Evolutionary conservation across 2,888 invertebrate species (phyloP).

Genomic region (Drosophila rellima): DNA sequence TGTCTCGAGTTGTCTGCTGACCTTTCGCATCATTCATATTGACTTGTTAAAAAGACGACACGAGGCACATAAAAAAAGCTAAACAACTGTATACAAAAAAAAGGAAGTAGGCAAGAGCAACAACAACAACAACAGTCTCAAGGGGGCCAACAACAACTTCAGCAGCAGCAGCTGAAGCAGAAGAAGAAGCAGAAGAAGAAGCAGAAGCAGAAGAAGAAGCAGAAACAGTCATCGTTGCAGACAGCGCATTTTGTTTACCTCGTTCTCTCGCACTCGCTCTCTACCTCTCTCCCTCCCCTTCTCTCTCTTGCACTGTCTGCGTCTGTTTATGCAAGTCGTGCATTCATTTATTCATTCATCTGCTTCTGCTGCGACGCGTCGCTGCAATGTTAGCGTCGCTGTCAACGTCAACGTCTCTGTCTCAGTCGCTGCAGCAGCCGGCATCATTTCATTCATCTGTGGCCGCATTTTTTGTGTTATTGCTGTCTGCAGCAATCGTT

Average conservation of each 20-base stretch:
- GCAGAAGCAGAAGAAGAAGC: slow-evolving; percentile 15
- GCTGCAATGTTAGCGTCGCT: slow-evolving; percentile 24
- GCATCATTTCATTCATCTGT: slow-evolving; percentile 72
- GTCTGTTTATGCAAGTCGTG: slow-evolving; percentile 62
- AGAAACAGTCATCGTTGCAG: slow-evolving; percentile 33
- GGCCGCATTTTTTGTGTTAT: slow-evolving; percentile 68
- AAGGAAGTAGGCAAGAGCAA: slow-evolving; percentile 50
- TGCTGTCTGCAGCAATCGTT: slow-evolving; percentile 51
- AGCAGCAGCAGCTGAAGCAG: slow-evolving; percentile 17
- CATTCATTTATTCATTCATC: slow-evolving; percentile 75
- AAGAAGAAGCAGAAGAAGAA: slow-evolving; percentile 16
- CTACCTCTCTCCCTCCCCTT: slow-evolving; percentile 1
- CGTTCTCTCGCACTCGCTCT: slow-evolving; percentile 22
- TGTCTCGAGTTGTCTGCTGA: slow-evolving; percentile 70
- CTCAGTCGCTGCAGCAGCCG: slow-evolving; percentile 22
- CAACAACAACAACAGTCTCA: slow-evolving; percentile 66
- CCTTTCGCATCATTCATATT: slow-evolving; percentile 78
- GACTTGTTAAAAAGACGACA: slow-evolving; percentile 74
- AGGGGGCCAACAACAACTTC: slow-evolving; percentile 34
- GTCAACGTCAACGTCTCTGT: slow-evolving; percentile 8
- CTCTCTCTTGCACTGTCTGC: slow-evolving; percentile 33
- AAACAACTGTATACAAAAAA: slow-evolving; percentile 39
- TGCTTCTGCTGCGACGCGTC: slow-evolving; percentile 37
- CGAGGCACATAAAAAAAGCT: slow-evolving; percentile 54
- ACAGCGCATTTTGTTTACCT: slow-evolving; percentile 34